Evolutionary conservation across 1,140 invertebrate genomes (phyloP), one percentile per base, ranked within the genome.

Genomic region (Megathymus violae): DNA sequence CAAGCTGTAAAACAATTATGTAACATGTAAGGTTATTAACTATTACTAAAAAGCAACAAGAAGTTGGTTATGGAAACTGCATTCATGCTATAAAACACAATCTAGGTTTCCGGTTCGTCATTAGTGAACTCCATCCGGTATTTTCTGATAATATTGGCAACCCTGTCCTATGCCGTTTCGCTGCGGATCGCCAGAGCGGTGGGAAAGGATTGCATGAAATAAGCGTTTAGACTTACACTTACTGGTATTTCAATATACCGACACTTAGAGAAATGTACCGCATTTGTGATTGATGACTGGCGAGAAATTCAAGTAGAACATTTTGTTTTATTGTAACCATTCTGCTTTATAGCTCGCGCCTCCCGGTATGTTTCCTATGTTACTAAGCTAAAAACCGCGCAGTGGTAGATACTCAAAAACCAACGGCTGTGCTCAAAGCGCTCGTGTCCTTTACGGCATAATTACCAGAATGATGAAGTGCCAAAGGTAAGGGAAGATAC

Each of bases 161-260:
- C 50, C 50, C 50, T 54, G 3, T 25, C 1, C 34, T 16, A 41
- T 27, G 36, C 11, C 7, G 36, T 10, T 41, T 19, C 19, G 15
- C 22, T n/a, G n/a, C 40, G 40, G 36, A 54, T 54, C 38, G 51
- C 38, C 51, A 52, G n/a, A 40, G 15, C 51, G 7, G 40, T 56
- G 52, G 52, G 52, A 56, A 56, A 44, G 17, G 22, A 56, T 43
- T 43, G 19, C 52, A 14, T 44, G 38, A 43, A 56, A 44, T 56
- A 56, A 56, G 22, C 52, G 25, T 56, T 56, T 56, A 56, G 52
- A 13, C 15, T 56, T 56, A 56, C 40, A 34, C 40, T 56, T 56
- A 44, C 40, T 56, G 52, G 52, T 56, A 44, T 56, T 56, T 56
- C 52, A 56, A 56, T 56, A 56, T 31, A 56, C 52, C 43, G 31